A percentile compares a stretch with the other conserved stretches of the same genome.
Evolutionary conservation across 2,113 vertebrate genomes (phyloP).

Genomic region (Notarius quadriscutis): DNA sequence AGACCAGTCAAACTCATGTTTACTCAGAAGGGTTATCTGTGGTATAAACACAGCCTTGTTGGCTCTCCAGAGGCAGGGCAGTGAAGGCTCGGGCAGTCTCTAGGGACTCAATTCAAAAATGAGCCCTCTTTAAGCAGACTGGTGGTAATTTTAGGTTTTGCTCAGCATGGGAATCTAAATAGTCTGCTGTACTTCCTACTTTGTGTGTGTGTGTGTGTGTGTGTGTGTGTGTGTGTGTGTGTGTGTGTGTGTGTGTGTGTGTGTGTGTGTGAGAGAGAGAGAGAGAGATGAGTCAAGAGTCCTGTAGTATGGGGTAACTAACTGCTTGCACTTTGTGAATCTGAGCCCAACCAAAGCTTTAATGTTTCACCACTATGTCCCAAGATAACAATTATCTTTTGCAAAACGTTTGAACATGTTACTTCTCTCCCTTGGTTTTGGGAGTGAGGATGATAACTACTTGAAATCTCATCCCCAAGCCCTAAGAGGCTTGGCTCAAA

Average conservation of each 20-base stretch:
- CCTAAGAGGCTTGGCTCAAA: background rate
- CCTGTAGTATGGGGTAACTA: slow-evolving; percentile 32
- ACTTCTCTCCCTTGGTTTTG: slow-evolving; percentile 15
- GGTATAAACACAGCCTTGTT: slow-evolving; percentile 65
- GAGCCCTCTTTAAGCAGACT: slow-evolving; percentile 46
- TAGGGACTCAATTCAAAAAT: slow-evolving; percentile 15
- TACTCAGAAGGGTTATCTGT: slow-evolving; percentile 66
- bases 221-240: slow-evolving; percentile 18
- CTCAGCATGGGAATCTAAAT: slow-evolving; percentile 53
- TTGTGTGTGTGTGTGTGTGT: slow-evolving; percentile 17
- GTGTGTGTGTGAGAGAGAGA: slow-evolving; percentile 13
- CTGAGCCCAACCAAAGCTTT: slow-evolving; percentile 27
- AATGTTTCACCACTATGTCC: slow-evolving; percentile 1
- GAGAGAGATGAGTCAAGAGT: slow-evolving; percentile 23
- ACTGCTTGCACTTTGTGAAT: slow-evolving; percentile 51
- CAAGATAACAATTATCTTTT: slow-evolving; percentile 20
- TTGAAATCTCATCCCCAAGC: slow-evolving; percentile 23
- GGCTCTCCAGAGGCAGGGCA: slow-evolving; percentile 35
- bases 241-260: slow-evolving; percentile 22
- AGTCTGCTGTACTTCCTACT: slow-evolving; percentile 48
- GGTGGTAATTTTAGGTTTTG: slow-evolving; percentile 55
- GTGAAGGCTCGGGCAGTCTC: slow-evolving; percentile 11
- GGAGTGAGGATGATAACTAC: slow-evolving; percentile 3
- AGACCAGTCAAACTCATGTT: slow-evolving; percentile 61
- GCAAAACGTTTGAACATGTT: slow-evolving; percentile 22